These are phyloP conservation scores for Melanostoma scalare DNA, from an alignment of 2,888 invertebrate species.

Conservation along the genomic window DNA sequence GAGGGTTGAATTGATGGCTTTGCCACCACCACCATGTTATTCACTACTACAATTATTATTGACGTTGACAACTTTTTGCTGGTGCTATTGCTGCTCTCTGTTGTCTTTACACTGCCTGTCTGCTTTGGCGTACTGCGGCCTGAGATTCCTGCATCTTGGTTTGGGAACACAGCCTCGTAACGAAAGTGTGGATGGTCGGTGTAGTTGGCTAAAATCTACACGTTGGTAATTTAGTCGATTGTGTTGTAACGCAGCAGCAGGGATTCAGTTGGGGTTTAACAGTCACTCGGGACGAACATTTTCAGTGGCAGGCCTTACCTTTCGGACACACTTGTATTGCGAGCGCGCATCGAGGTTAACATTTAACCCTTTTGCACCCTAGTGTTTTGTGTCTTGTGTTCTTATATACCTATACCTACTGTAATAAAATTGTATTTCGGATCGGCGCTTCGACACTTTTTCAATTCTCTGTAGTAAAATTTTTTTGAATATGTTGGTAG, in stretches of 20 bases:
- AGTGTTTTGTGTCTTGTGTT: constrained; percentile 46
- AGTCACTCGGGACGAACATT: constrained; percentile 82
- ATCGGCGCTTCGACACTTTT: constrained; percentile 71
- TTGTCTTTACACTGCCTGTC: constrained; percentile 69
- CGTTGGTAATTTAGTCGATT: constrained; percentile 71
- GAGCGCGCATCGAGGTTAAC: constrained; percentile 76
- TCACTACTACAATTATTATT: constrained; percentile 65
- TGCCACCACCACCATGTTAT: constrained; percentile 67
- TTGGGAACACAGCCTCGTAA: constrained; percentile 34
- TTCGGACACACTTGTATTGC: constrained; percentile 67
- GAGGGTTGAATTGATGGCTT: constrained; percentile 71
- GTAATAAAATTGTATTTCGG: constrained; percentile 49
- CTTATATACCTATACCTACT: constrained; percentile 20
- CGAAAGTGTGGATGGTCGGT: constrained; percentile 48
- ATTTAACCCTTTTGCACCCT: constrained; percentile 74
- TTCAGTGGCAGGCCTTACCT: constrained; percentile 67
- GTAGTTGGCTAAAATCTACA: constrained; percentile 71
- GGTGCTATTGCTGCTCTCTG: constrained; percentile 66
- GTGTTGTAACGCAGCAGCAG: constrained; percentile 76
- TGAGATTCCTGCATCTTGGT: constrained; percentile 57
- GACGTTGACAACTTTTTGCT: constrained; percentile 53
- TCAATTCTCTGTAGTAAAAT: constrained; percentile 79
- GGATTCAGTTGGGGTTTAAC: constrained; percentile 83
- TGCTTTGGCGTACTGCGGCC: constrained; percentile 59
- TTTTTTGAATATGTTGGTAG: no score